Evolutionary conservation across 2,888 invertebrate species (phyloP), one percentile per base, ranked within the genome.

Genomic region (Mechanitis mazaeus): DNA sequence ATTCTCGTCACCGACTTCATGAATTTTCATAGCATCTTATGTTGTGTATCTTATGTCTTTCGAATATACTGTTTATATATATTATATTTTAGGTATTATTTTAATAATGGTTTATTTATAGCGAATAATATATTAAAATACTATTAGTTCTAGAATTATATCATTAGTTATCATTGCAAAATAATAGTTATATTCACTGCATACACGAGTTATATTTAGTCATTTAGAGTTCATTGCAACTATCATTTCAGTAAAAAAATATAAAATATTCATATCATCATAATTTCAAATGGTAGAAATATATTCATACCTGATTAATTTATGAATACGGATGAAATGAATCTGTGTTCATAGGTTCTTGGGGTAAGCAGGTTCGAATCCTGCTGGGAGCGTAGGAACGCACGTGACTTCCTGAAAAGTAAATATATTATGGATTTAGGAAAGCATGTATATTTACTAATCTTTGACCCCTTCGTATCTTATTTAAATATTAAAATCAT

Each of bases 301-400:
- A 42, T 42, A 42, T 11, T 42, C 11, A 42, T 42, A 42, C 9
- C 9, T 9, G 42, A 42, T 42, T 42, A 42, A 28, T 20, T n/a
- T 47, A 47, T 47, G 47, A 9, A 28, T 47, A 47, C 47, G n/a
- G 5, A 47, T 47, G 47, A 6, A 9, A 20, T 5, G 28, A 3
- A 50, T 50, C 3, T 35, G 20, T 45, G 7, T 35, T 5, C 33
- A n/a, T n/a, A 54, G 33, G 31, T 2, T 45, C 38, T 45, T 45
- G 33, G 63, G 56, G 62, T 54, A 9, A 31, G 55, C 63, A 60
- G 63, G 63, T 63, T 63, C 63, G 58, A 63, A 9, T 60, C 63
- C 60, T 63, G 63, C 50, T 42, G 55, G 55, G 57, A 63, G 60
- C 60, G 45, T 31, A 50, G 50, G 31, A 50, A 31, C 50, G 28